Conservation (phyloP, 1,140 invertebrate genomes). For the Aphis craccivora region DNA sequence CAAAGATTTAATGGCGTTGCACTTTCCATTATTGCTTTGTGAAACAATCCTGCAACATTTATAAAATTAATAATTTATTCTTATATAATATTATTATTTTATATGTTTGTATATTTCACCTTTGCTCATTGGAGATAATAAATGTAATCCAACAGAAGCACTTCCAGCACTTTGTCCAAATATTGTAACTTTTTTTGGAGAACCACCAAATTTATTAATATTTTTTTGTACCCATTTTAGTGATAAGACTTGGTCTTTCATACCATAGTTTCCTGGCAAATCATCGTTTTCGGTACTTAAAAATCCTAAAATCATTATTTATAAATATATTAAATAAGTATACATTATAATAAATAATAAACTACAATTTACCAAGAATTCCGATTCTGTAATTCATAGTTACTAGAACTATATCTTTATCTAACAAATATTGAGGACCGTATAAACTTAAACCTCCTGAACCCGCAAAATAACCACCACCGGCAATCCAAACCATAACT, state of each 20-base stretch:
- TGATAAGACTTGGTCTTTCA: conserved; percentile 60
- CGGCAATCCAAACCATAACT: conserved; percentile 73
- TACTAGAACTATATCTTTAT: conserved; percentile 69
- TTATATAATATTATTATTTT: too few species aligned
- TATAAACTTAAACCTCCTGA: conserved; percentile 68
- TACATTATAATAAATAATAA: too few species aligned
- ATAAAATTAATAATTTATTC: too few species aligned
- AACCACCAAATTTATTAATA: conserved; percentile 60
- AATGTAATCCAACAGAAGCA: conserved; percentile 41
- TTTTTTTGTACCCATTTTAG: conserved; percentile 60
- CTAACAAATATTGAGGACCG: conserved; percentile 67
- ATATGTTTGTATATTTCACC: conserved; percentile 28
- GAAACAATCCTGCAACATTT: conserved; percentile 67
- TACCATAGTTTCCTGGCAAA: conserved; percentile 60
- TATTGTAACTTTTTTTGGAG: conserved; percentile 58
- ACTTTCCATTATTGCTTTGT: conserved; percentile 72
- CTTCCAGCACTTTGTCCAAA: conserved; percentile 60
- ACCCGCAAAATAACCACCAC: conserved; percentile 69
- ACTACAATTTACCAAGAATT: conserved; percentile 61
- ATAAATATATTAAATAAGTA: too few species aligned
- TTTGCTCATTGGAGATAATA: conserved; percentile 59
- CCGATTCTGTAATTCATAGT: conserved; percentile 73
- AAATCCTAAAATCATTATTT: conserved; percentile 57
- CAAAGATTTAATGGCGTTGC: conserved; percentile 72
- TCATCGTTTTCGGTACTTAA: conserved; percentile 59